Percentiles rank a stretch among this genome's conserved stretches.
These are phyloP conservation scores for Pangasianodon hypophthalmus DNA, from an alignment of 2,113 vertebrate species.

Conservation along the genomic window DNA sequence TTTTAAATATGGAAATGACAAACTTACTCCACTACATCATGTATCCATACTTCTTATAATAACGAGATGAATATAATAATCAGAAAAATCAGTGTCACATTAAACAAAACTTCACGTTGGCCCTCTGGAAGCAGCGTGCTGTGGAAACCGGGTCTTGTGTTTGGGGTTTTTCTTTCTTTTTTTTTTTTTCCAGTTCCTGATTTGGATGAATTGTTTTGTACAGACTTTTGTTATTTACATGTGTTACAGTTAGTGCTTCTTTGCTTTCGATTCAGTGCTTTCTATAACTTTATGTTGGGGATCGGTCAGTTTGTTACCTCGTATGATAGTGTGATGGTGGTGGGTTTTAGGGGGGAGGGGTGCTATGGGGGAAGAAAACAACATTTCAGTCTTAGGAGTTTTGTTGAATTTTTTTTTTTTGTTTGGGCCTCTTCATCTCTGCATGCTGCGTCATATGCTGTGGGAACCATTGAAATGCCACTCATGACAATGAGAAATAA, in stretches of 20 bases:
- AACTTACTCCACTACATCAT: constrained; percentile 85
- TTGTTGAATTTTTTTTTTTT: constrained; percentile 36
- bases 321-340: constrained; percentile 19
- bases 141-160: constrained; percentile 75
- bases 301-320: constrained; percentile 67
- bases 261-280: constrained; percentile 75
- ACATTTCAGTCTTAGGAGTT: constrained; percentile 77
- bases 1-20: constrained; percentile 67
- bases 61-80: constrained; percentile 72
- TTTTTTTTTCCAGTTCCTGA: constrained; percentile 64
- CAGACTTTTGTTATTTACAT: constrained; percentile 85
- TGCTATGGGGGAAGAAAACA: constrained; percentile 51
- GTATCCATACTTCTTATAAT: constrained; percentile 69
- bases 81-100: constrained; percentile 77
- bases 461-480: constrained; percentile 88
- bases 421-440: constrained; percentile 71
- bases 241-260: constrained; percentile 78
- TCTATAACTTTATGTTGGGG: constrained; percentile 64
- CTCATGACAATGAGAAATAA: constrained; percentile 85
- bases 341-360: constrained; percentile 9
- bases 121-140: constrained; percentile 83
- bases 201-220: constrained; percentile 81
- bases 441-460: constrained; percentile 84
- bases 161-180: constrained; percentile 14
- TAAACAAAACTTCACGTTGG: constrained; percentile 77